Conservation (phyloP, 2,888 invertebrate genomes). For the Rhamnusium bicolor region DNA sequence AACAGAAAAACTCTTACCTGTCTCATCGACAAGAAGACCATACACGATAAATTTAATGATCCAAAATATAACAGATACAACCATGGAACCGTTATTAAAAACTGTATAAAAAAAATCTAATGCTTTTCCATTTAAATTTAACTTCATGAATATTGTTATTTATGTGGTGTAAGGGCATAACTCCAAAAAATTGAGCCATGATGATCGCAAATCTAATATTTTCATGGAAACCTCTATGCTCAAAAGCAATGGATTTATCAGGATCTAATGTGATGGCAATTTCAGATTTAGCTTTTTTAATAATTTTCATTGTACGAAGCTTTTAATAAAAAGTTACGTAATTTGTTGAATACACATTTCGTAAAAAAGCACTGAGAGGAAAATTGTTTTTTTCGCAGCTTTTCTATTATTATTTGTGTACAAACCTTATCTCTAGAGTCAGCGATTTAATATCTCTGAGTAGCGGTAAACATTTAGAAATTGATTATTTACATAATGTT, state of each 20-base stretch:
- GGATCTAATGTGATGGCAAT: conserved; percentile 51
- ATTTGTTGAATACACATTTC: conserved; percentile 26
- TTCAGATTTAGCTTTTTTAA: conserved; percentile 53
- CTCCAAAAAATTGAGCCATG: conserved; percentile 62
- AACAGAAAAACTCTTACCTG: conserved; percentile 54
- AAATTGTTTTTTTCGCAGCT: conserved; percentile 25
- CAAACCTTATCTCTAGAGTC: conserved; percentile 32
- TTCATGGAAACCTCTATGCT: conserved; percentile 55
- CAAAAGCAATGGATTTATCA: conserved; percentile 29
- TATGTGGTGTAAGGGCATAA: conserved; percentile 61
- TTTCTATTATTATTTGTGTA: conserved; percentile 33
- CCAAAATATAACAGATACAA: conserved; percentile 57
- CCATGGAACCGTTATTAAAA: conserved; percentile 56
- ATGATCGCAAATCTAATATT: conserved; percentile 59
- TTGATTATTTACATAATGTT: conserved; percentile 37
- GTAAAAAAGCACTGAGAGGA: conserved; percentile 25
- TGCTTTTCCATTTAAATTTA: conserved; percentile 60
- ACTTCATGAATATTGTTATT: conserved; percentile 52
- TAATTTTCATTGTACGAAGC: conserved; percentile 42
- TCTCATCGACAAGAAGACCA: conserved; percentile 60
- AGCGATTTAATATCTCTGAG: conserved; percentile 21
- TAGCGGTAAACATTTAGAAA: conserved; percentile 41
- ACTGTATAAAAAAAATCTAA: conserved; percentile 55
- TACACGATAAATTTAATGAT: conserved; percentile 57
- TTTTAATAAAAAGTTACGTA: conserved; percentile 2